A percentile compares a stretch with the other conserved stretches of the same genome.
Conservation (phyloP, 1,140 invertebrate genomes). For the Himalopsyche phryganea region DNA sequence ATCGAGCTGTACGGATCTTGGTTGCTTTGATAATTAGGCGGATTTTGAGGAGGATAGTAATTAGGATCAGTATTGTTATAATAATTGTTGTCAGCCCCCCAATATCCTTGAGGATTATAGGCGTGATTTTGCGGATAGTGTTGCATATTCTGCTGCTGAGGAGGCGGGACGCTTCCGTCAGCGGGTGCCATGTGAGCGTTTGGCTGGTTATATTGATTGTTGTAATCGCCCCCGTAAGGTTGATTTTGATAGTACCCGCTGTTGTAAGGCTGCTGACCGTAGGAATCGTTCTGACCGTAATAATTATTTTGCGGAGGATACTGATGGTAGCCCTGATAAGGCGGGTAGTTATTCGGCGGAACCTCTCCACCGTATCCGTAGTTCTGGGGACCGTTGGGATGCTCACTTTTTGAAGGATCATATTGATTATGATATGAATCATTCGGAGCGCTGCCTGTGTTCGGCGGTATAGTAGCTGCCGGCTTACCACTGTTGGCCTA, state of each 20-base stretch:
- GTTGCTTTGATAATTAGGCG: constrained; percentile 17
- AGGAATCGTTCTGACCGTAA: constrained; percentile 37
- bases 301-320: constrained; percentile 41
- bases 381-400: constrained; percentile 28
- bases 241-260: constrained; percentile 43
- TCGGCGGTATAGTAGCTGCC: constrained; percentile 65
- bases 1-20: constrained; percentile 23
- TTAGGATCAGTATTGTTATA: constrained; percentile 37
- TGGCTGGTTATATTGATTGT: constrained; percentile 36
- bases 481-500: constrained; percentile 53
- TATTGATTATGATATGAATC: constrained; percentile 11
- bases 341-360: constrained; percentile 35
- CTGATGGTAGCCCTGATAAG: constrained; percentile 43
- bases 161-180: constrained; percentile 27
- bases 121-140: constrained; percentile 36
- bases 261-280: constrained; percentile 43
- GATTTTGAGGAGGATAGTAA: constrained; percentile 37
- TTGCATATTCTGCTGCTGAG: constrained; percentile 16
- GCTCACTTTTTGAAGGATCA: constrained; percentile 16
- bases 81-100: constrained; percentile 40
- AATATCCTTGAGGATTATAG: constrained; percentile 42
- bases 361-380: constrained; percentile 33
- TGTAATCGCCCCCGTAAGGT: constrained; percentile 42
- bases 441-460: constrained; percentile 42
- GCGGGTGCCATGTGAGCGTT: constrained; percentile 25